Percentiles rank a stretch among this genome's conserved stretches.
These are phyloP conservation scores for Ephestia elutella DNA, from an alignment of 1,140 invertebrate genomes.

Conservation along the genomic window DNA sequence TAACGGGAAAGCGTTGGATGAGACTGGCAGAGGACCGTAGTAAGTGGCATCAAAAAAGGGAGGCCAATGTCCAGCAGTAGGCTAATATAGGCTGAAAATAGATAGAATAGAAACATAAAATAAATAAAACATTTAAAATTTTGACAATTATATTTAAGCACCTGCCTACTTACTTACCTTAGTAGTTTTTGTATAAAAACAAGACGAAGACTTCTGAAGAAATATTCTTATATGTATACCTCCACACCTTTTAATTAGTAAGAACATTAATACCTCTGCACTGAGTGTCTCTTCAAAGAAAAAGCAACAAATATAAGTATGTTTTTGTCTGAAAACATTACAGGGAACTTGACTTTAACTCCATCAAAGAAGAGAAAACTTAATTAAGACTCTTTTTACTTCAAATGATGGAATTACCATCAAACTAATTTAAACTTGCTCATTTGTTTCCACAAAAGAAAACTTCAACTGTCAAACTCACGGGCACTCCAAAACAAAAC, in stretches of 20 bases:
- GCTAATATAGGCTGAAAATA: too few species aligned
- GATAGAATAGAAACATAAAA: too few species aligned
- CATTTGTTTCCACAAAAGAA: constrained; percentile 39
- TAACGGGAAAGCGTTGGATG: too few species aligned
- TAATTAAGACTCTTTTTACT: constrained; percentile 19
- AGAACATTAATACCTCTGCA: neutral
- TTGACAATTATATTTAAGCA: too few species aligned
- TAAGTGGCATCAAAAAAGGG: too few species aligned
- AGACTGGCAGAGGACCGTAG: too few species aligned
- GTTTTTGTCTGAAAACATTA: constrained; percentile 3
- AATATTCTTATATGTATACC: too few species aligned
- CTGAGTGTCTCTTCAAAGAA: neutral
- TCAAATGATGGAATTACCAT: constrained; percentile 44
- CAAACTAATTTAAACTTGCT: constrained; percentile 50
- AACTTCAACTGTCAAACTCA: constrained; percentile 59
- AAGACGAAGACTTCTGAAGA: too few species aligned
- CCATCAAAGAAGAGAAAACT: constrained; percentile 7
- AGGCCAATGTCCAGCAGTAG: too few species aligned
- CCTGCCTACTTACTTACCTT: too few species aligned
- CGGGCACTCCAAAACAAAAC: constrained; percentile 52
- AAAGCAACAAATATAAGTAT: neutral
- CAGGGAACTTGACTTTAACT: constrained; percentile 5
- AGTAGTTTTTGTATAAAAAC: too few species aligned
- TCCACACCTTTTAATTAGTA: neutral
- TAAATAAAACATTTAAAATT: too few species aligned